These are phyloP conservation scores for Lordiphosa stackelbergi DNA, from an alignment of 1,140 invertebrate genomes.

Conservation along the genomic window DNA sequence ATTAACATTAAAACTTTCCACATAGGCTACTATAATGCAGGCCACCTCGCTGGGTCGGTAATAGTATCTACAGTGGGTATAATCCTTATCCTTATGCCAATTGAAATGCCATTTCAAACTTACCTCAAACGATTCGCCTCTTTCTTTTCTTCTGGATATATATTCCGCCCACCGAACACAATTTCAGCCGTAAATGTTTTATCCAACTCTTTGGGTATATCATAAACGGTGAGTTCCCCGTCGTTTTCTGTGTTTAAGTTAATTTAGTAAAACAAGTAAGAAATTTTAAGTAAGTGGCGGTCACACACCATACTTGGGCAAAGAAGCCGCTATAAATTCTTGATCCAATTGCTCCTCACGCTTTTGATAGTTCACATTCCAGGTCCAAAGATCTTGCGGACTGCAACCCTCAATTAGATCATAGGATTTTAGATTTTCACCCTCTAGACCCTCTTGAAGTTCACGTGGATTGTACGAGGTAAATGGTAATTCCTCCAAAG, in stretches of 20 bases:
- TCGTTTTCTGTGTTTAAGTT: conserved; percentile 40
- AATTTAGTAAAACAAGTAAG: conserved; percentile 11
- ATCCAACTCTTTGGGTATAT: conserved; percentile 61
- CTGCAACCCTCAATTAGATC: conserved; percentile 64
- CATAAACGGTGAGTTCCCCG: conserved; percentile 54
- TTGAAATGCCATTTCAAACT: neutral
- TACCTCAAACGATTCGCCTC: conserved; percentile 26
- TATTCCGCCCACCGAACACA: conserved; percentile 60
- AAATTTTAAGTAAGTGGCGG: no score
- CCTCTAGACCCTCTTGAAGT: conserved; percentile 59
- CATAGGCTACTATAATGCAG: conserved; percentile 59
- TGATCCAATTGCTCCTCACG: conserved; percentile 57
- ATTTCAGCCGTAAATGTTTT: conserved; percentile 67
- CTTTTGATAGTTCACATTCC: conserved; percentile 58
- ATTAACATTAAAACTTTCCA: conserved; percentile 67
- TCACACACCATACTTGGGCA: conserved; percentile 62
- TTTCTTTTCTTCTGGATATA: conserved; percentile 44
- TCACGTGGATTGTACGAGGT: conserved; percentile 61
- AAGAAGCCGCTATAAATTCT: conserved; percentile 45
- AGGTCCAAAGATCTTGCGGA: conserved; percentile 65
- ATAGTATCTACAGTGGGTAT: conserved; percentile 30
- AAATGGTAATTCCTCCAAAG: conserved; percentile 58
- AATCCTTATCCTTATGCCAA: no score
- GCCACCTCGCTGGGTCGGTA: conserved; percentile 61
- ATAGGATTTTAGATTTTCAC: conserved; percentile 52